Evolutionary conservation across 2,113 vertebrate genomes (phyloP), one percentile per base, ranked within the genome.

Genomic region (Ailurus styani): DNA sequence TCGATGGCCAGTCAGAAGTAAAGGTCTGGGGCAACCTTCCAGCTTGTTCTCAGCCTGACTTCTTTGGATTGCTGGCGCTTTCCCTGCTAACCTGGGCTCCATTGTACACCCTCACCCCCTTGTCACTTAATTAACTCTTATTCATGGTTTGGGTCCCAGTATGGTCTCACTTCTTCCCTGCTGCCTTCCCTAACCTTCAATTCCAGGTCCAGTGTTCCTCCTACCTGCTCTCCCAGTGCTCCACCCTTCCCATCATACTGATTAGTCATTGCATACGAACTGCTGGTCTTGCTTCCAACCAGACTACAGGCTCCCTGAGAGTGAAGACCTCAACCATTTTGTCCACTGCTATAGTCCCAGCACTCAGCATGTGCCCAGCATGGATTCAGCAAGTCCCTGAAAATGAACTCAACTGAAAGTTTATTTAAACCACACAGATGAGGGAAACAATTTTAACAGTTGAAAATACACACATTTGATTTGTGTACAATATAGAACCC

Each of bases 31-130:
- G 45, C n/a, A 11, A 87, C 54, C 47, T 40, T 70, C 31, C 25
- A 29, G 23, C 17, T 47, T 54, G 25, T 31, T 47, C 37, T 55
- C 18, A 37, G 55, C 25, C 54, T 75, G 11, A n/a, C 34, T 66
- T 40, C 34, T 55, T 37, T 37, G 29, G 55, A 29, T 23, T 54
- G 52, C 31, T 9, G 37, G 25, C 11, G 1, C 31, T 52, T n/a
- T 13, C 52, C 40, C 60, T 79, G 18, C 29, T 57, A 37, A 84
- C 14, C 20, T 8, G 15, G 31, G 4, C 6, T 84, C 42, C 5
- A 0, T 11, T 1, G 8, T 1, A 25, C 4, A 8, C 37, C 6
- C 10, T 64, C 14, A 27, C 4, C 2, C 15, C 12, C 12, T 52
- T 50, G 85, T 54, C 21, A 37, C 13, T 75, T 47, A 64, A 29